phyloP scores from a whole-genome alignment of 2,113 vertebrate genomes.

The Strix uralensis region DNA sequence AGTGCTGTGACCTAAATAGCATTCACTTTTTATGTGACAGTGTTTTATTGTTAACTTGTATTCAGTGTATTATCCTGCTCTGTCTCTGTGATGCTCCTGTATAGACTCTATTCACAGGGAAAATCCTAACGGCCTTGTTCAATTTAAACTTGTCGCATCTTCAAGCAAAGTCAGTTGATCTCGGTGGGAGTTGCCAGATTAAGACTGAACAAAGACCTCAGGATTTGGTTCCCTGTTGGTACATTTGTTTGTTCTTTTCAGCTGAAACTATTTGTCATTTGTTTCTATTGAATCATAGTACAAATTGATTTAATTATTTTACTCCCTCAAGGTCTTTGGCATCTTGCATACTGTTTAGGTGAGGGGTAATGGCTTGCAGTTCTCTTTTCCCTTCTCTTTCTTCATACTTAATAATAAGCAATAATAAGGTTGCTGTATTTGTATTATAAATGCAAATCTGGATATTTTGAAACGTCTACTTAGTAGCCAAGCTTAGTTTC shows the following conservation, averaged over 20 bases:
- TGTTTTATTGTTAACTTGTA: background rate
- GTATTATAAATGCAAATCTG: background rate
- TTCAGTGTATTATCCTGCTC: background rate
- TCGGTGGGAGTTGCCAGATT: constrained; percentile 13
- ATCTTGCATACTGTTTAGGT: background rate
- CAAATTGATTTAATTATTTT: constrained; percentile 47
- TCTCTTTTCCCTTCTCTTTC: background rate
- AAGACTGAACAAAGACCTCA: constrained; percentile 3
- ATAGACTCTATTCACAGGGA: background rate
- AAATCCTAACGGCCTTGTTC: constrained; percentile 2
- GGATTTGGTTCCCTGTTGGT: background rate
- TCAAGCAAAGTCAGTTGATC: background rate
- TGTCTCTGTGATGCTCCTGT: background rate
- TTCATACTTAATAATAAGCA: background rate
- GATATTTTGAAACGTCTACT: background rate
- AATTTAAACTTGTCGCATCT: background rate
- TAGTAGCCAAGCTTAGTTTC: background rate
- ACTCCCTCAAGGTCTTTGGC: background rate
- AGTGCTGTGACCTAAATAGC: constrained; percentile 42
- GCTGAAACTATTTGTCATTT: constrained; percentile 7
- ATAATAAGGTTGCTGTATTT: background rate
- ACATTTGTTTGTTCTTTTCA: constrained; percentile 29
- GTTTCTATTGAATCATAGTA: background rate
- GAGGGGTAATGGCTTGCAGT: background rate
- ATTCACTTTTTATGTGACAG: background rate